These are phyloP conservation scores for Phyllotreta cruciferae DNA, from an alignment of 2,888 invertebrate genomes.

Conservation along the genomic window DNA sequence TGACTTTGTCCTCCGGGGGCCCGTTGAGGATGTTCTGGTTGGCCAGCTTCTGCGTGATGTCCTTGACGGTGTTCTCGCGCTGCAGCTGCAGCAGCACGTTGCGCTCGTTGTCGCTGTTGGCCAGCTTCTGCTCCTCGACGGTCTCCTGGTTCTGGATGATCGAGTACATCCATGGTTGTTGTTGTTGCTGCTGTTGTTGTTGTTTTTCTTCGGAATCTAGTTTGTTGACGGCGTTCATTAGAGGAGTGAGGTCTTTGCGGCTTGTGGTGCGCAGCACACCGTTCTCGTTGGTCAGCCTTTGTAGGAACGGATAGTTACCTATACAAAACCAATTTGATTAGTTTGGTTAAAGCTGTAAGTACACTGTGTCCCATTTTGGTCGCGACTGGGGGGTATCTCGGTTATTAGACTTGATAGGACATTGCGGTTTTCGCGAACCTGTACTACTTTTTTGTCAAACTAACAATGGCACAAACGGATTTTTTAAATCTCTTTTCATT, in stretches of 20 bases:
- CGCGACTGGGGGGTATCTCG: too few relatives aligned
- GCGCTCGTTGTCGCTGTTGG: slow-evolving; percentile 60
- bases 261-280: slow-evolving; percentile 60
- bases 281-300: slow-evolving; percentile 68
- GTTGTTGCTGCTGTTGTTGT: too few relatives aligned
- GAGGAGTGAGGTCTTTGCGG: slow-evolving; percentile 64
- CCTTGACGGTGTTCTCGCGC: slow-evolving; percentile 86
- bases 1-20: slow-evolving; percentile 64
- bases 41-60: slow-evolving; percentile 84
- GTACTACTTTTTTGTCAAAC: too few relatives aligned
- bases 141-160: slow-evolving; percentile 47
- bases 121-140: slow-evolving; percentile 61
- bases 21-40: slow-evolving; percentile 70
- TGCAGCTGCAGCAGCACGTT: slow-evolving; percentile 74
- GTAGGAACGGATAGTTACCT: slow-evolving; percentile 69
- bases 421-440: too few relatives aligned
- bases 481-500: too few relatives aligned
- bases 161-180: slow-evolving; percentile 55
- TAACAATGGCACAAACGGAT: too few relatives aligned
- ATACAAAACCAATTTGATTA: slow-evolving; percentile 3
- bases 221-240: slow-evolving; percentile 66
- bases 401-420: too few relatives aligned
- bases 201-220: slow-evolving; percentile 63
- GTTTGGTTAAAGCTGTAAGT: too few relatives aligned
- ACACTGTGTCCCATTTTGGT: too few relatives aligned